Base-by-base conservation (phyloP, 2,888 invertebrate species). In the Rutpela maculata region DNA sequence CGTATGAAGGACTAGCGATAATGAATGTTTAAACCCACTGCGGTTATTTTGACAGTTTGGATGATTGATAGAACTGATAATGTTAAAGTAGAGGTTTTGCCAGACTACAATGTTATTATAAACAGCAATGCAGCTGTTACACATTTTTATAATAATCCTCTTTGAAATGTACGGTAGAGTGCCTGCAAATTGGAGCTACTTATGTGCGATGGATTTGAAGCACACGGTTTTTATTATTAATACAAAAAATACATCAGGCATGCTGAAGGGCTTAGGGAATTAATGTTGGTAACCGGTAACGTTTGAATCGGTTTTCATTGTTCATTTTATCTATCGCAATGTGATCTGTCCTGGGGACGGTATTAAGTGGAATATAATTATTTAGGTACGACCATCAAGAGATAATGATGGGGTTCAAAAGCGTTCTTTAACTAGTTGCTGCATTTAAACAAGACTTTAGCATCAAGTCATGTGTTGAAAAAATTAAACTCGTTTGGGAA, bases 61-160 rank as follows among this genome's bases (percentile, higher is more conserved):
- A 67, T 74, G 74, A 74, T 74, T 68, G 74, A 74, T 74, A 74
- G 74, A 74, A 66, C 74, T 74, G 74, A 74, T 74, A 74, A 68
- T 66, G 57, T 60, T 66, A 35, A 66, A 72, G 72, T 72, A 63
- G 72, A 31, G 55, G 50, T 72, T 67, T 63, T 72, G 63, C 60
- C 43, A 55, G 26, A 18, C 22, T 55, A 17, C 38, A 31, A 63
- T 72, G 50, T 63, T 72, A 63, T 72, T 63, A 63, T 63, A 50
- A 55, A 31, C 72, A 35, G 63, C 55, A 43, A 22, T 22, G 72
- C 72, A 72, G 72, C 72, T 72, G 72, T 50, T 72, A 60, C 62
- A 55, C 72, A 50, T 35, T 70, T 59, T 59, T 38, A 55, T 15
- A 6, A 19, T 72, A 72, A 72, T 72, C 72, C 71, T 50, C 38